Evolutionary conservation across 2,888 invertebrate species (phyloP).

Genomic region (Acanthopleura granulata): DNA sequence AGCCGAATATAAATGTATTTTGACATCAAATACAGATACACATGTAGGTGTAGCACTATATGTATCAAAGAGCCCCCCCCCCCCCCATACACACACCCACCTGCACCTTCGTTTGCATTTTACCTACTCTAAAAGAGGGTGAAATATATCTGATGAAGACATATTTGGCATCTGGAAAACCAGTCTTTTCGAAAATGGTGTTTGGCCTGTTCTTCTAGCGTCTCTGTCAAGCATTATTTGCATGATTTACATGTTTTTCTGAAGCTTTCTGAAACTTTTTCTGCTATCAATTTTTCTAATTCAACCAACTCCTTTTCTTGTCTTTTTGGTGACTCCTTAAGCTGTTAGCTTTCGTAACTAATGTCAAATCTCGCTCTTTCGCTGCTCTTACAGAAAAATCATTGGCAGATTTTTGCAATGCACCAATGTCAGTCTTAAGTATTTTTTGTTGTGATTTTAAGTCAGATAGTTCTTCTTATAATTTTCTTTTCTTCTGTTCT

Average conservation of each 20-base stretch:
- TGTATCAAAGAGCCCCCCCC: too few species aligned
- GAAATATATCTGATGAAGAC: too few species aligned
- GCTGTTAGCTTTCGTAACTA: neutral
- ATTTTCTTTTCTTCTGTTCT: neutral
- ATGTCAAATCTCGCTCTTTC: neutral
- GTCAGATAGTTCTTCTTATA: neutral
- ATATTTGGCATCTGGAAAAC: too few species aligned
- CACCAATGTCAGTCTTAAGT: neutral
- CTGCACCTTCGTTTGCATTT: too few species aligned
- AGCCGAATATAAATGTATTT: too few species aligned
- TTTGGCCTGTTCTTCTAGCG: too few species aligned
- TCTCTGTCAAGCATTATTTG: neutral
- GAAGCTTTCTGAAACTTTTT: neutral
- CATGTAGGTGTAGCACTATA: too few species aligned
- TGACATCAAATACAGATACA: too few species aligned
- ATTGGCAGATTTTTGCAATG: neutral
- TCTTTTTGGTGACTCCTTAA: neutral
- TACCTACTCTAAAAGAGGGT: too few species aligned
- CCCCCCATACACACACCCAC: too few species aligned
- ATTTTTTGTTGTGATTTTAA: neutral
- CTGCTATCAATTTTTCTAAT: neutral
- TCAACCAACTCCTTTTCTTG: neutral
- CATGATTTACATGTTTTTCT: neutral
- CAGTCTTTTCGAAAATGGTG: too few species aligned
- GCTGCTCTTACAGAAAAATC: conserved; percentile 1